These are phyloP conservation scores for Dascillus cervinus DNA, from an alignment of 2,888 invertebrate genomes.

Conservation along the genomic window DNA sequence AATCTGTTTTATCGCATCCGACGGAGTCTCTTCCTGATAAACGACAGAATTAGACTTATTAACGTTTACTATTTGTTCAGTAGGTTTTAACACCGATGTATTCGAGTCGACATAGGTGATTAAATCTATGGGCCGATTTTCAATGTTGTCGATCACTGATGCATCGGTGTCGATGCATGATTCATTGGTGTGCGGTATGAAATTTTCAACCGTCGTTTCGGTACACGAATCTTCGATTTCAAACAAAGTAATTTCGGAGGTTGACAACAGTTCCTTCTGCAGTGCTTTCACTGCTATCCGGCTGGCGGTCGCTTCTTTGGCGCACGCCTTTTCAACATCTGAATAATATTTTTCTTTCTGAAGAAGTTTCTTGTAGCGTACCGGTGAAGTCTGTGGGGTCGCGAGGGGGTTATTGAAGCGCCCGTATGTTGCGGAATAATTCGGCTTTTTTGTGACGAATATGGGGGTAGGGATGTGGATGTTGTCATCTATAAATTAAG, in stretches of 20 bases:
- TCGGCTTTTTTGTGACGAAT: conserved; percentile 38
- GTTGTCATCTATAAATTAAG: conserved; percentile 24
- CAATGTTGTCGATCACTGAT: conserved; percentile 21
- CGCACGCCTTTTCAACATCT: conserved; percentile 39
- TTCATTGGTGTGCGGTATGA: conserved; percentile 32
- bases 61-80: conserved; percentile 18
- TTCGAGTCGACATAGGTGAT: conserved; percentile 25
- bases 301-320: conserved; percentile 42
- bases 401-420: conserved; percentile 20
- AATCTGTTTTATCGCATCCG: conserved; percentile 34
- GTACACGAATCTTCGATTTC: conserved; percentile 39
- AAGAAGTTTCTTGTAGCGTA: conserved; percentile 8
- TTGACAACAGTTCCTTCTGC: conserved; percentile 39
- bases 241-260: conserved; percentile 35
- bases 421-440: conserved; percentile 33
- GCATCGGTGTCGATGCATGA: conserved; percentile 21
- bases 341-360: conserved; percentile 23
- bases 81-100: conserved; percentile 17
- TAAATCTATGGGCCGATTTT: conserved; percentile 22
- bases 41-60: conserved; percentile 9
- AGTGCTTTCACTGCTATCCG: conserved; percentile 41
- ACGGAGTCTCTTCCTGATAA: conserved; percentile 17
- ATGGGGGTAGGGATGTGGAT: conserved; percentile 35
- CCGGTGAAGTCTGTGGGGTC: conserved; percentile 5
- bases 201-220: conserved; percentile 39